Evolutionary conservation across 2,888 invertebrate genomes (phyloP).

Genomic region (Drosophila kanekoi): DNA sequence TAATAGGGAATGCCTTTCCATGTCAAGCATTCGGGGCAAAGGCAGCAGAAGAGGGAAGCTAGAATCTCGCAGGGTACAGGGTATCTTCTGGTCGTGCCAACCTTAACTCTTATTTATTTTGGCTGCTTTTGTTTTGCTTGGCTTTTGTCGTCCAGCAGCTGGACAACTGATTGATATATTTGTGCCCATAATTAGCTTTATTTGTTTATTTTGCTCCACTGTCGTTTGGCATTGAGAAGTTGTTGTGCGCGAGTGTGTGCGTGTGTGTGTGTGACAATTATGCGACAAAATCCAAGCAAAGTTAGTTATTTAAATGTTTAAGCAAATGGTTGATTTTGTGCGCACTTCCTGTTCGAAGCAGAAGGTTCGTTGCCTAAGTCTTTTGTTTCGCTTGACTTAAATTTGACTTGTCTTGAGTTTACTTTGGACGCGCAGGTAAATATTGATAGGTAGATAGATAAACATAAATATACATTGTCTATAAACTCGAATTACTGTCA

Average conservation of each 20-base stretch:
- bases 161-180: conserved; percentile 72
- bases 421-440: not conserved
- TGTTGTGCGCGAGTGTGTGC: not conserved
- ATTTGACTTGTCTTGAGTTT: conserved; percentile 16
- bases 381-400: conserved; percentile 35
- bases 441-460: not conserved
- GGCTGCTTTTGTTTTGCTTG: conserved; percentile 33
- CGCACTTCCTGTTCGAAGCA: conserved; percentile 62
- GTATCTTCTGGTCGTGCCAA: no score
- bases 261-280: conserved; percentile 34
- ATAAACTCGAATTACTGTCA: conserved; percentile 8
- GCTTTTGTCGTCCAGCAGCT: conserved; percentile 46
- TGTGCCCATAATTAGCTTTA: conserved; percentile 48
- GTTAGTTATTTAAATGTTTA: conserved; percentile 15
- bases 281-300: conserved; percentile 43
- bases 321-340: conserved; percentile 30
- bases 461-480: not conserved
- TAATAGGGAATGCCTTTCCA: no score
- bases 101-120: conserved; percentile 13
- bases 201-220: conserved; percentile 42
- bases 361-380: conserved; percentile 57
- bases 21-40: no score
- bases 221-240: conserved; percentile 49
- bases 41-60: no score
- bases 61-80: no score